phyloP scores from a whole-genome alignment of 2,888 invertebrate genomes.

The Neoascia interrupta region DNA sequence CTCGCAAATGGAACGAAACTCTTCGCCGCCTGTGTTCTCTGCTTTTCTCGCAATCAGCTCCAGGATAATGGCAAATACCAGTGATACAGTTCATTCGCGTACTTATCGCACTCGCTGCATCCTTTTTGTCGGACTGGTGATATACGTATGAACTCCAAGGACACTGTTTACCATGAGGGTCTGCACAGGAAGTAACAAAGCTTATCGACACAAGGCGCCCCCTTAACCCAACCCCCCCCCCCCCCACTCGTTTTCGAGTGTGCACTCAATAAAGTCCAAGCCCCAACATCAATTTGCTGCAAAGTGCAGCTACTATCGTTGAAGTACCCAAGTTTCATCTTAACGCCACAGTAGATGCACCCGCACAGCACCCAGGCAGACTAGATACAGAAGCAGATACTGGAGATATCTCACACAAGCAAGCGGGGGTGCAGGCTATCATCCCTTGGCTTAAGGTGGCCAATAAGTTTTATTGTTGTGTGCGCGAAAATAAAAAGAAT shows the following conservation, averaged over 20 bases:
- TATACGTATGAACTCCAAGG: conserved; percentile 17
- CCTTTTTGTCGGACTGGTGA: neutral
- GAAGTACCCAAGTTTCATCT: conserved; percentile 27
- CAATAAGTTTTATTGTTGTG: conserved; percentile 69
- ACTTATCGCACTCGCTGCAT: conserved; percentile 23
- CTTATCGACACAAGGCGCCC: conserved; percentile 39
- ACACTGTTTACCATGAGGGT: conserved; percentile 13
- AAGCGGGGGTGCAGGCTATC: conserved; percentile 48
- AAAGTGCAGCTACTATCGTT: conserved; percentile 44
- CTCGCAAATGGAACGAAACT: too few relatives aligned
- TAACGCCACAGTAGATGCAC: conserved; percentile 9
- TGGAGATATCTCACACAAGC: neutral
- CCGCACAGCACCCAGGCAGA: neutral
- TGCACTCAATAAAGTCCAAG: conserved; percentile 68
- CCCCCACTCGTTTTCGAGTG: conserved; percentile 33
- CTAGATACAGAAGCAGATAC: conserved; percentile 7
- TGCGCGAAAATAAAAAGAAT: too few relatives aligned
- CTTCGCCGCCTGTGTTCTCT: too few relatives aligned
- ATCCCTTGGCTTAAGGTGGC: conserved; percentile 66
- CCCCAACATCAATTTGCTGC: conserved; percentile 63
- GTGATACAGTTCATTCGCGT: conserved; percentile 43
- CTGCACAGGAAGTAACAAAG: too few relatives aligned
- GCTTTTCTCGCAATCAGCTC: conserved; percentile 37
- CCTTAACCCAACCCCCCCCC: neutral
- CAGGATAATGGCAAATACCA: conserved; percentile 50